Evolutionary conservation across 2,888 invertebrate species (phyloP).

Genomic region (Sinhomidia bicolor): DNA sequence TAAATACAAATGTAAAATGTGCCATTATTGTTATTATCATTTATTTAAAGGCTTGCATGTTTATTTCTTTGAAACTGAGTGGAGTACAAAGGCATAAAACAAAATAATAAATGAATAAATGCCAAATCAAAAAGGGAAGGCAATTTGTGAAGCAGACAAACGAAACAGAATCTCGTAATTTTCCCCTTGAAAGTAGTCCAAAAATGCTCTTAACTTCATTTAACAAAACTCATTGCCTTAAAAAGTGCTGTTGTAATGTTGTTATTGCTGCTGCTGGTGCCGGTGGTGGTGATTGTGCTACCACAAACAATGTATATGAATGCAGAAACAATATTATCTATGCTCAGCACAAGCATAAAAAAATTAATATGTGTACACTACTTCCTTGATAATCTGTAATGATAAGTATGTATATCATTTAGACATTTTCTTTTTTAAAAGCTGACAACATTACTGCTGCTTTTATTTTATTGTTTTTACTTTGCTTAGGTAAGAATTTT

Average conservation of each 20-base stretch:
- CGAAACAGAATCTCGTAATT: slow-evolving; percentile 4
- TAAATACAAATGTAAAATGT: too few relatives aligned
- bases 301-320: too few relatives aligned
- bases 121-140: slow-evolving; percentile 27
- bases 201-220: slow-evolving; percentile 15
- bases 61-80: background rate
- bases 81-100: background rate
- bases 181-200: slow-evolving; percentile 59
- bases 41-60: background rate
- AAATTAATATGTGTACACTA: background rate
- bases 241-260: background rate
- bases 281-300: too few relatives aligned
- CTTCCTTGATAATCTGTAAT: slow-evolving; percentile 10
- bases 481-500: too few relatives aligned
- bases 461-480: too few relatives aligned
- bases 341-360: background rate
- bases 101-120: background rate
- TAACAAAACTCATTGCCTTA: background rate
- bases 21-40: background rate
- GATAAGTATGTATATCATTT: background rate
- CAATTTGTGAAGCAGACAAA: background rate
- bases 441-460: background rate
- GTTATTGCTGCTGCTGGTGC: too few relatives aligned
- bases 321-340: too few relatives aligned
- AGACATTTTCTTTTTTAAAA: slow-evolving; percentile 3